Percentiles rank a stretch among this genome's conserved stretches.
phyloP scores from a whole-genome alignment of 2,797 vertebrate genomes.

The Chelmon rostratus region DNA sequence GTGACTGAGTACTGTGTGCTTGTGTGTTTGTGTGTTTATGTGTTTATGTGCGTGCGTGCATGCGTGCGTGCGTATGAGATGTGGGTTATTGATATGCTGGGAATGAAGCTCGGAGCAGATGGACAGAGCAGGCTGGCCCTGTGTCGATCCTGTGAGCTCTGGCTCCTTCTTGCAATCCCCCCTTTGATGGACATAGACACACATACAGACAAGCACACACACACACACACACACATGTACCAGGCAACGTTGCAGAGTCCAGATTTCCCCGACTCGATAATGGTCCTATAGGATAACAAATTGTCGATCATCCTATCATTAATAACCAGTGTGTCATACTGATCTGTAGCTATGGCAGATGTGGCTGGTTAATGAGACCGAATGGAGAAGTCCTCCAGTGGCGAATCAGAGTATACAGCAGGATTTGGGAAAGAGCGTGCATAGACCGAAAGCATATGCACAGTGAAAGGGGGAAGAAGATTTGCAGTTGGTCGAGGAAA shows the following conservation, averaged over 20 bases:
- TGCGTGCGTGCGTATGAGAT: slow-evolving; percentile 40
- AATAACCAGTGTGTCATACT: slow-evolving; percentile 60
- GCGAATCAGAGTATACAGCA: slow-evolving; percentile 26
- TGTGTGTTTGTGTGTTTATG: slow-evolving; percentile 25
- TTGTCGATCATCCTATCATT: slow-evolving; percentile 56
- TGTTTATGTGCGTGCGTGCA: slow-evolving; percentile 43
- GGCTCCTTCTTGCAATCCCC: slow-evolving; percentile 69
- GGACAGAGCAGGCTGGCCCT: slow-evolving; percentile 83
- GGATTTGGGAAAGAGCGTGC: slow-evolving; percentile 15
- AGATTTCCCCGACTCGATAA: slow-evolving; percentile 62
- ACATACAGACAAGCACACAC: slow-evolving; percentile 49
- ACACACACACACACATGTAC: slow-evolving; percentile 35
- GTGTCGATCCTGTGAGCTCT: slow-evolving; percentile 80
- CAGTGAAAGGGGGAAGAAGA: slow-evolving; percentile 1
- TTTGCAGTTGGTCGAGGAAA: slow-evolving; percentile 31
- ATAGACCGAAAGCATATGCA: slow-evolving; percentile 18
- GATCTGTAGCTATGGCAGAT: slow-evolving; percentile 64
- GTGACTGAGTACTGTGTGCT: slow-evolving; percentile 63
- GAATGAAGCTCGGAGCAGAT: slow-evolving; percentile 84
- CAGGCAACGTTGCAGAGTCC: slow-evolving; percentile 36
- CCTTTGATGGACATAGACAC: slow-evolving; percentile 70
- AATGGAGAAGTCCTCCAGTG: slow-evolving; percentile 54
- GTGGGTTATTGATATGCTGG: slow-evolving; percentile 80
- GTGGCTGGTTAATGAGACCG: slow-evolving; percentile 66
- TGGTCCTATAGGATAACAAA: slow-evolving; percentile 65